A percentile compares a stretch with the other conserved stretches of the same genome.
These are phyloP conservation scores for Menidia menidia DNA, from an alignment of 2,797 vertebrate genomes.

Conservation along the genomic window DNA sequence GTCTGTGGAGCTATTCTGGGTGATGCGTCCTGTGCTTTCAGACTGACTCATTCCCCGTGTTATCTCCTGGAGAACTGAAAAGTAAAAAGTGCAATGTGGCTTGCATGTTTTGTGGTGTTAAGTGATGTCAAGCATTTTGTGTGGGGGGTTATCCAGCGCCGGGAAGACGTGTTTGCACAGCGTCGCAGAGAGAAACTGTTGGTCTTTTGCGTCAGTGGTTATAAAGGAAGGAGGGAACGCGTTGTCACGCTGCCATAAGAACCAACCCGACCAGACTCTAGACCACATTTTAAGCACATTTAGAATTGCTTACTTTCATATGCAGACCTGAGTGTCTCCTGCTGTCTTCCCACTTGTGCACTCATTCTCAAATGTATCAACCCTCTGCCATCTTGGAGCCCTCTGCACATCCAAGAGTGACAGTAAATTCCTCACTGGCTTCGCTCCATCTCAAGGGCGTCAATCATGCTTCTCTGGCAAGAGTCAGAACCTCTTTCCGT, in stretches of 20 bases:
- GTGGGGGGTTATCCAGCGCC: constrained; percentile 5
- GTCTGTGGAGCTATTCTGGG: constrained; percentile 39
- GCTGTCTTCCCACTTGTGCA: constrained; percentile 18
- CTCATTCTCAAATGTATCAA: constrained; percentile 47
- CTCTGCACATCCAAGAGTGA: constrained; percentile 59
- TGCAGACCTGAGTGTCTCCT: constrained; percentile 26
- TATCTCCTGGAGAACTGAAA: constrained; percentile 6
- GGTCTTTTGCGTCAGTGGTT: constrained; percentile 32
- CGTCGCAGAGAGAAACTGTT: constrained; percentile 55
- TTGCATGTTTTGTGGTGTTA: constrained; percentile 10
- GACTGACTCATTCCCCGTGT: constrained; percentile 11
- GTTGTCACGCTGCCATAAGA: constrained; percentile 32
- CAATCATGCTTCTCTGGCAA: constrained; percentile 70
- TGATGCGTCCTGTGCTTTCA: constrained; percentile 17
- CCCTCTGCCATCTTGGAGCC: constrained; percentile 48
- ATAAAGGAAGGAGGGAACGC: constrained; percentile 53
- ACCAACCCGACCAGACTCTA: constrained; percentile 17
- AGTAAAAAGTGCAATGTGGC: constrained; percentile 10
- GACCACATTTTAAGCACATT: constrained; percentile 36
- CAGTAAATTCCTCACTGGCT: constrained; percentile 66
- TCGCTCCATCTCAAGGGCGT: constrained; percentile 62
- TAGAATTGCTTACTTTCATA: constrained; percentile 18
- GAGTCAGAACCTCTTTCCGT: constrained; percentile 65
- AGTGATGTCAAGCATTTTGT: constrained; percentile 2
- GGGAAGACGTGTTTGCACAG: constrained; percentile 23